Base-by-base conservation (phyloP, 2,888 invertebrate species). In the Xestia sexstrigata region DNA sequence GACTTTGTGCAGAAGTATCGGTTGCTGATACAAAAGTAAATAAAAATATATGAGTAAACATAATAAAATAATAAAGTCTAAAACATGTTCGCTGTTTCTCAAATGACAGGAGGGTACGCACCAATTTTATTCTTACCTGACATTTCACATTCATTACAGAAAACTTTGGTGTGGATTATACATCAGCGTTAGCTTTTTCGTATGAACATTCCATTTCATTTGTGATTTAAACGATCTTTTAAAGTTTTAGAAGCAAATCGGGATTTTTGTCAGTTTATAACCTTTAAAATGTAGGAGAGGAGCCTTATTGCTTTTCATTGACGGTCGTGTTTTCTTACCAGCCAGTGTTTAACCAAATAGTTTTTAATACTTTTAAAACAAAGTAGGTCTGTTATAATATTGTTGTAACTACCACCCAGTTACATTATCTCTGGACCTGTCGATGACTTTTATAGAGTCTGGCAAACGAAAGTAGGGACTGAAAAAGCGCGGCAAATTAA, bases 61-160 rank as follows among this genome's bases (percentile, higher is more conserved):
- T 5, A 42, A 68, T 2, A 30, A 17, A 26, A 65, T 60, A 60
- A 9, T 20, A 62, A 45, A 60, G 8, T 72, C 71, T 49, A 58
- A 66, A 68, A 52, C n/a, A 66, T 63, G 20, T 42, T 65, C n/a
- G 26, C 23, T 68, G 17, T 42, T 69, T 49, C 47, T 23, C 15
- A 49, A 70, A 45, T 71, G 73, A 71, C 62, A 76, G 2, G 30
- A 30, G n/a, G 0, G 11, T 55, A 72, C 15, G 23, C 39, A 39
- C 26, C 70, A 75, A 67, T 79, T 72, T 76, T 58, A 63, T 79
- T 71, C 87, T 89, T 88, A 95, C 95, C 94, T 91, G 95, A 94
- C 95, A 95, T 95, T 89, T 91, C 91, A 91, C 88, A 90, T 89
- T 92, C 93, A 94, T 95, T 89, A 93, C 93, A 93, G 74, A 69